Evolutionary conservation across 1,140 invertebrate species (phyloP).

Genomic region (Steinernema feltiae): DNA sequence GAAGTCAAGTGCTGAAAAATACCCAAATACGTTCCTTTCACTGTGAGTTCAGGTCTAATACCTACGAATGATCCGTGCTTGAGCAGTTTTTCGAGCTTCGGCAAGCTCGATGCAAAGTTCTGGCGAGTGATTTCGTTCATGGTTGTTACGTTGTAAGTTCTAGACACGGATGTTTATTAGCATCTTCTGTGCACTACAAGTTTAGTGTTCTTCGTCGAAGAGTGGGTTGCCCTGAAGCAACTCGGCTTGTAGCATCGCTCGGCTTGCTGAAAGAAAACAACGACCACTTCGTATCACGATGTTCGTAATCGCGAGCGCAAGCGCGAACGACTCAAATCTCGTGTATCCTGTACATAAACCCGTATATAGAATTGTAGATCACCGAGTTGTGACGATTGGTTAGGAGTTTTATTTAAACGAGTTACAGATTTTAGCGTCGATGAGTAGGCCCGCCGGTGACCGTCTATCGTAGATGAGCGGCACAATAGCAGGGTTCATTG

Average conservation of each 20-base stretch:
- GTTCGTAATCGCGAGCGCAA: no score
- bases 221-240: background rate
- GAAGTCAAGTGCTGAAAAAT: constrained; percentile 11
- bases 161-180: background rate
- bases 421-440: background rate
- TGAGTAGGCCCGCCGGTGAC: no score
- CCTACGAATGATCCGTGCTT: constrained; percentile 4
- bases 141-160: background rate
- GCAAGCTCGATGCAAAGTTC: background rate
- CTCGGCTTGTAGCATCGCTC: constrained; percentile 9
- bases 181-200: background rate
- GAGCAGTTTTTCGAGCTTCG: background rate
- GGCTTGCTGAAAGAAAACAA: constrained; percentile 12
- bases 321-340: no score
- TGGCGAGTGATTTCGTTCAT: constrained; percentile 7
- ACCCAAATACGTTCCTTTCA: background rate
- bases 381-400: no score
- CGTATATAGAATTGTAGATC: no score
- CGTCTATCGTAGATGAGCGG: background rate
- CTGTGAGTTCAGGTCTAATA: background rate
- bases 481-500: background rate
- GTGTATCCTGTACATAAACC: no score
- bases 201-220: background rate
- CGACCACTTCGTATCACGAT: no score
- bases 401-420: background rate